Conservation (phyloP, 2,113 vertebrate genomes). For the Burhinus bistriatus region DNA sequence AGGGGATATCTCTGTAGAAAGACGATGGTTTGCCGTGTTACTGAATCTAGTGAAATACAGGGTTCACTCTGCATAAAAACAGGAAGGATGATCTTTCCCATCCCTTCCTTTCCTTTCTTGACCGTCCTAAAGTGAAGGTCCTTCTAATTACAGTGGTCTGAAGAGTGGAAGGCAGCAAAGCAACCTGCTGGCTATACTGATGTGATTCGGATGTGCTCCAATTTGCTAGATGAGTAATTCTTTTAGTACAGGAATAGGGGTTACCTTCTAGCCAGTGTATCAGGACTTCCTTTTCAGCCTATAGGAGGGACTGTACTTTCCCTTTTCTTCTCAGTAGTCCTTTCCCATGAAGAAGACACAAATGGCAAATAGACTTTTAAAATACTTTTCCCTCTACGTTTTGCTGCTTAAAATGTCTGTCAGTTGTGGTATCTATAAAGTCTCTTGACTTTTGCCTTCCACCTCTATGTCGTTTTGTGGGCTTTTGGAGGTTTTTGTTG, state of each 20-base stretch:
- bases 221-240: not conserved
- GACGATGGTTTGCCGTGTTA: not conserved
- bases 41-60: not conserved
- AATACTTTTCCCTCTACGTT: not conserved
- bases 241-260: not conserved
- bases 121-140: not conserved
- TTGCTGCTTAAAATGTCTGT: not conserved
- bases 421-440: not conserved
- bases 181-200: not conserved
- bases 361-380: not conserved
- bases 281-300: not conserved
- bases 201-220: not conserved
- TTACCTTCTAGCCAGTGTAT: not conserved
- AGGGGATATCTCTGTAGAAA: not conserved
- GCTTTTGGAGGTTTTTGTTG: not conserved
- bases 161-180: not conserved
- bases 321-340: not conserved
- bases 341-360: not conserved
- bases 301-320: not conserved
- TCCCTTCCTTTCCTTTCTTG: not conserved
- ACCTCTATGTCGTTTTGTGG: not conserved
- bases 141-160: not conserved
- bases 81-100: not conserved
- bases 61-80: not conserved
- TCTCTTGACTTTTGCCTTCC: not conserved